Evolutionary conservation across 2,797 vertebrate species (phyloP).

Genomic region (Artibeus lituratus): DNA sequence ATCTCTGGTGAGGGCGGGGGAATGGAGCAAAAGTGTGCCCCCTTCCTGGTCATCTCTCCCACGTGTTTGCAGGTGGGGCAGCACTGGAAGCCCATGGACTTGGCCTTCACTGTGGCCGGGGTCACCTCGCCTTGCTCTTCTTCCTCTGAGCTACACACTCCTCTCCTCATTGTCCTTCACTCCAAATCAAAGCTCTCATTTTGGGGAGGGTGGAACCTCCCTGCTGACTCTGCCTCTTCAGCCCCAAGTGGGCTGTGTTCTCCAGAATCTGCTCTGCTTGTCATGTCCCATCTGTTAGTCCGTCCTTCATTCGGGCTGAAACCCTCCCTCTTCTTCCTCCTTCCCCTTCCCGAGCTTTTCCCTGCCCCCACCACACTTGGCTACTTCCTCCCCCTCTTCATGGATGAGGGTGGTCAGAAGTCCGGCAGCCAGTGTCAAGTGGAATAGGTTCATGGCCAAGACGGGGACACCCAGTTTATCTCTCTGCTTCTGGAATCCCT

Average conservation of each 20-base stretch:
- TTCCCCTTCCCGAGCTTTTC: background rate
- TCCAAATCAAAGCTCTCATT: background rate
- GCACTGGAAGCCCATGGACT: fast-evolving
- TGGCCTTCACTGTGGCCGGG: background rate
- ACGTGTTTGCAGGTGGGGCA: background rate
- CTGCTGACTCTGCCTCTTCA: background rate
- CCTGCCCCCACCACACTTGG: fast-evolving
- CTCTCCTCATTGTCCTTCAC: background rate
- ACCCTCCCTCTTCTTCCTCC: fast-evolving
- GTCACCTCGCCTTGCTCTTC: fast-evolving
- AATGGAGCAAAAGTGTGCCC: fast-evolving
- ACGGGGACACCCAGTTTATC: fast-evolving
- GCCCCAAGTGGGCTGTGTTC: background rate
- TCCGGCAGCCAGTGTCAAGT: background rate
- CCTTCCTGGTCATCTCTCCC: too few relatives aligned
- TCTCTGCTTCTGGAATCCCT: background rate
- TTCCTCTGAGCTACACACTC: background rate
- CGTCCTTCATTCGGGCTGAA: fast-evolving
- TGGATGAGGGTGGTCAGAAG: fast-evolving
- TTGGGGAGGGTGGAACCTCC: background rate
- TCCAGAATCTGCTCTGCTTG: fast-evolving
- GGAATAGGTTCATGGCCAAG: background rate
- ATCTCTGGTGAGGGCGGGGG: background rate
- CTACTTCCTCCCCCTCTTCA: fast-evolving
- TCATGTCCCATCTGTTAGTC: fast-evolving